phyloP scores from a whole-genome alignment of 2,113 vertebrate genomes.

The Haliaeetus leucogaster region DNA sequence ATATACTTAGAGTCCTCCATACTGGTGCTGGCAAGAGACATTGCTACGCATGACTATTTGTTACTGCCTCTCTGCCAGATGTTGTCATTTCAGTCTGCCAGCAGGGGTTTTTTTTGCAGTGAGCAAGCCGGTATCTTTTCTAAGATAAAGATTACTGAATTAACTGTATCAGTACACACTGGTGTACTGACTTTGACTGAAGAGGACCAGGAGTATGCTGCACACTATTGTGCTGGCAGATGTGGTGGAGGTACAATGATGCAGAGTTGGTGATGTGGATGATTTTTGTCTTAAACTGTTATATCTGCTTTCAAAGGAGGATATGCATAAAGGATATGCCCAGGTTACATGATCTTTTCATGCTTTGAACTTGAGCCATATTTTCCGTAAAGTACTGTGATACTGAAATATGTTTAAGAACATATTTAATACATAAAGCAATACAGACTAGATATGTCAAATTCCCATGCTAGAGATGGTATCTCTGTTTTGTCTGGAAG shows the following conservation, averaged over 20 bases:
- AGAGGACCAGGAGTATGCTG: neutral
- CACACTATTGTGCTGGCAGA: neutral
- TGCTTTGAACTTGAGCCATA: neutral
- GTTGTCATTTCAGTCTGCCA: neutral
- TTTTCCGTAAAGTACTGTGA: neutral
- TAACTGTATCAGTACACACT: neutral
- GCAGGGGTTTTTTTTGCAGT: neutral
- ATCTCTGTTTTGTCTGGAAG: neutral
- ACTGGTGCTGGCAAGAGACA: neutral
- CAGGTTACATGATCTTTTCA: neutral
- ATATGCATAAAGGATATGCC: neutral
- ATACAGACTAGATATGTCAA: neutral
- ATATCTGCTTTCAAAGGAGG: neutral
- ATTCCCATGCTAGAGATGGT: neutral
- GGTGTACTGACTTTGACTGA: neutral
- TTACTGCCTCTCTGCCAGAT: neutral
- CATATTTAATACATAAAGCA: neutral
- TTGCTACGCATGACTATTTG: neutral
- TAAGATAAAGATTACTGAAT: neutral
- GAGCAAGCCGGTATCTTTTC: neutral
- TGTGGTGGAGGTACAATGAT: neutral
- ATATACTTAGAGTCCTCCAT: neutral
- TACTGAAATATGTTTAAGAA: neutral
- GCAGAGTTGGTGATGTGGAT: neutral
- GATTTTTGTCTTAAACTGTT: neutral